A percentile compares a stretch with the other conserved stretches of the same genome.
phyloP scores from a whole-genome alignment of 2,797 vertebrate genomes.

The Microcaecilia unicolor region DNA sequence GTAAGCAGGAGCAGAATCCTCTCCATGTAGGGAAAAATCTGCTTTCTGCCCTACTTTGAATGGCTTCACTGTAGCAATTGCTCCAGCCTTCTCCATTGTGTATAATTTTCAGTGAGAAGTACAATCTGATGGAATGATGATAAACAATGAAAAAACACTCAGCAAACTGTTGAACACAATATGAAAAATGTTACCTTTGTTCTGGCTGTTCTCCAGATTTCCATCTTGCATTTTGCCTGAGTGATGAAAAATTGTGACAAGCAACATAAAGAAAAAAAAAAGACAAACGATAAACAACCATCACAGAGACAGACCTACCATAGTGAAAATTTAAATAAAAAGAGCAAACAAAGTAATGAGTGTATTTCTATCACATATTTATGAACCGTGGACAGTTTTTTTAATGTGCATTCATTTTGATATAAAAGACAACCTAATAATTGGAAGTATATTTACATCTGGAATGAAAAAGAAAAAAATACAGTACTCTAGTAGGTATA shows the following conservation, averaged over 20 bases:
- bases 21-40: too few species aligned
- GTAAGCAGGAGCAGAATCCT: too few species aligned
- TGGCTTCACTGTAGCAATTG: too few species aligned
- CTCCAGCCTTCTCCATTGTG: too few species aligned
- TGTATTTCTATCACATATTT: too few species aligned
- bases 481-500: background rate
- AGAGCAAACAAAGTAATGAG: conserved; percentile 40
- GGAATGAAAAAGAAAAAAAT: background rate
- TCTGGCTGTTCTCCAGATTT: conserved; percentile 98
- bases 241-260: conserved; percentile 91
- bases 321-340: conserved; percentile 53
- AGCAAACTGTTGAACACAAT: conserved; percentile 46
- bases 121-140: conserved; percentile 18
- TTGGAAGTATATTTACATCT: background rate
- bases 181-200: conserved; percentile 92
- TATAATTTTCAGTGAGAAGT: background rate
- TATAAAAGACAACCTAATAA: background rate
- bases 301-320: conserved; percentile 67
- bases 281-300: conserved; percentile 72
- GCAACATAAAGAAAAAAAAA: conserved; percentile 83
- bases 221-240: conserved; percentile 99
- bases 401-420: background rate
- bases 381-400: background rate
- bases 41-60: too few species aligned
- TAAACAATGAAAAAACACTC: conserved; percentile 12